Conservation (phyloP, 2,797 vertebrate species). For the Erpetoichthys calabaricus region DNA sequence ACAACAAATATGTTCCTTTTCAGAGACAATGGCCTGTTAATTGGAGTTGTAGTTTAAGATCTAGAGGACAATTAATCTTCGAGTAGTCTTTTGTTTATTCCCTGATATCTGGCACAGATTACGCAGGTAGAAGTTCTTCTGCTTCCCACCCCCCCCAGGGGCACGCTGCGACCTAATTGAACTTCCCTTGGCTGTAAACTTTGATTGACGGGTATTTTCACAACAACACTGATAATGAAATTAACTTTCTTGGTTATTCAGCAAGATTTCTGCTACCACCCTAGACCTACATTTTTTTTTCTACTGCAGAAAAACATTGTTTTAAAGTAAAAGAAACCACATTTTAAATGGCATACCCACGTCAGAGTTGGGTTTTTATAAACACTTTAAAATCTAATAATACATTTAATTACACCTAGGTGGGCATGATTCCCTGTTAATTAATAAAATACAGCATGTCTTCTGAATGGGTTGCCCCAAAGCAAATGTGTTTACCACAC, state of each 20-base stretch:
- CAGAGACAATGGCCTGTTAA: constrained; percentile 27
- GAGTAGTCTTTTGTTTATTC: constrained; percentile 45
- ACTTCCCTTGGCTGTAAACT: constrained; percentile 48
- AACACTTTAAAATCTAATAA: too few species aligned
- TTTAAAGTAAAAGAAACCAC: too few species aligned
- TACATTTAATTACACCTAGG: too few species aligned
- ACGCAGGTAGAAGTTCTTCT: constrained; percentile 54
- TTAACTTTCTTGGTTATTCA: constrained; percentile 45
- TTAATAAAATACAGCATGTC: too few species aligned
- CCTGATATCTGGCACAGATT: constrained; percentile 59
- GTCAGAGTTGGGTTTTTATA: too few species aligned
- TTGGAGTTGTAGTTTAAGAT: constrained; percentile 40
- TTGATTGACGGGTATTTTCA: constrained; percentile 59
- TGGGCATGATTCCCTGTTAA: too few species aligned
- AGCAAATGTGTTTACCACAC: too few species aligned
- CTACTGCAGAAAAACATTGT: too few species aligned
- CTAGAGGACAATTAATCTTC: constrained; percentile 42
- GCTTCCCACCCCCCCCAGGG: constrained; percentile 35
- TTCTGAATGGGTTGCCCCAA: too few species aligned
- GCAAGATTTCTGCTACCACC: too few species aligned
- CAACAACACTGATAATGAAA: constrained; percentile 60
- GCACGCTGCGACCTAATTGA: constrained; percentile 45
- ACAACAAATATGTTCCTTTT: constrained; percentile 19
- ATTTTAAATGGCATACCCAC: too few species aligned
- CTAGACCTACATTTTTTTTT: too few species aligned